Evolutionary conservation across 2,888 invertebrate genomes (phyloP).

Genomic region (Agrochola litura): DNA sequence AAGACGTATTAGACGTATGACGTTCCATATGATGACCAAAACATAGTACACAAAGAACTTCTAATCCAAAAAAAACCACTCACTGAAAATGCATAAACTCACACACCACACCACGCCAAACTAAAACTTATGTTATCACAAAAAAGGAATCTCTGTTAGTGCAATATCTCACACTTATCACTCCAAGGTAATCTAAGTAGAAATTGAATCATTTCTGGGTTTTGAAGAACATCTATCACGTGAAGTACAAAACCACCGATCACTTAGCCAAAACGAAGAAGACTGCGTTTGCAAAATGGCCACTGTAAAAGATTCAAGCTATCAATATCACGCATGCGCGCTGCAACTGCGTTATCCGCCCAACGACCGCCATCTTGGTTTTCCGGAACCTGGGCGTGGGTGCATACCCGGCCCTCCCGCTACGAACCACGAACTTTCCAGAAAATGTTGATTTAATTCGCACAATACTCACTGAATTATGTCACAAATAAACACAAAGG

Average conservation of each 20-base stretch:
- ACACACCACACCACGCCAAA: not conserved
- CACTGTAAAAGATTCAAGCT: not conserved
- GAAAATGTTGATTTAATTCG: not conserved
- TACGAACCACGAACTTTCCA: not conserved
- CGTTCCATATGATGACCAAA: not conserved
- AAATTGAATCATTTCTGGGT: not conserved
- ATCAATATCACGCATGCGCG: not conserved
- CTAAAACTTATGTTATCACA: not conserved
- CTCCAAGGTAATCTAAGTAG: not conserved
- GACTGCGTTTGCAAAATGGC: not conserved
- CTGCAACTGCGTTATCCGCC: not conserved
- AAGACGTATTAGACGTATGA: not conserved
- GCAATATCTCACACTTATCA: not conserved
- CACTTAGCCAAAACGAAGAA: not conserved
- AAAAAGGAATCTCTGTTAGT: not conserved
- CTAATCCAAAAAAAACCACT: not conserved
- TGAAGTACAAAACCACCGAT: not conserved
- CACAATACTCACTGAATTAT: not conserved
- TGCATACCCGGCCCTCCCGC: not conserved
- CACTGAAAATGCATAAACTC: not conserved
- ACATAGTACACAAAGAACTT: not conserved
- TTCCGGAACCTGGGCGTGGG: not conserved
- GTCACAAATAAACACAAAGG: not conserved
- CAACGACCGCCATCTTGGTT: conserved; percentile 14
- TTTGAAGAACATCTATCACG: not conserved